Evolutionary conservation across 2,797 vertebrate species (phyloP), one percentile per base, ranked within the genome.

Genomic region (Xyrichtys novacula): DNA sequence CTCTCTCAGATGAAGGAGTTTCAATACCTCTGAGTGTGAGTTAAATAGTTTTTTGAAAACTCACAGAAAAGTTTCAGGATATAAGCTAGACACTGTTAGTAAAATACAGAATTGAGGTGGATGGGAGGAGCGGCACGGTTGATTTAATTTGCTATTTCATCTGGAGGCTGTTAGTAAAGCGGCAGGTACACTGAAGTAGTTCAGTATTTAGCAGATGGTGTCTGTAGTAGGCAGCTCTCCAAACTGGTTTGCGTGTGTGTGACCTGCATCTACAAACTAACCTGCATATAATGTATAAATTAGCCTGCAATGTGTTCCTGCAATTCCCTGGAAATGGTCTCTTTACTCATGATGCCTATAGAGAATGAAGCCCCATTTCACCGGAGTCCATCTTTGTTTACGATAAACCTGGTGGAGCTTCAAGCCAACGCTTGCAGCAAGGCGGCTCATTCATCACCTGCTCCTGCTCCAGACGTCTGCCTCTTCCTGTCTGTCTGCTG

Each of bases 371-470:
- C 23, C 42, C 7, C 49, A n/a, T 66, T 66, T 55, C 43, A 54
- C 55, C 54, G n/a, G 34, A 22, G 60, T 77, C 70, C 55, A 43
- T 78, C 73, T 80, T 79, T 72, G 83, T 91, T 85, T 87, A 79
- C 67, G 14, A 63, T 36, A 12, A 64, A 64, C 69, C 46, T 47
- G 44, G 26, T 39, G 48, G 29, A 82, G 78, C 43, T 80, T 48
- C 74, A 65, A 59, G 79, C n/a, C 7, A 57, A 74, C 36, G 6
- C 75, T 82, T 65, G 36, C 52, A 23, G 71, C 59, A 17, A 69
- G 53, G 60, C 39, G 17, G 32, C 56, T 76, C 86, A 81, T 93
- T 78, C 68, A 87, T 93, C 87, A 91, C 65, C 46, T 61, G 60
- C 75, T 64, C 76, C 60, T 16, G 54, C 81, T 81, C 69, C 72